Conservation (phyloP, 2,113 vertebrate genomes). For the Irena cyanogastra region DNA sequence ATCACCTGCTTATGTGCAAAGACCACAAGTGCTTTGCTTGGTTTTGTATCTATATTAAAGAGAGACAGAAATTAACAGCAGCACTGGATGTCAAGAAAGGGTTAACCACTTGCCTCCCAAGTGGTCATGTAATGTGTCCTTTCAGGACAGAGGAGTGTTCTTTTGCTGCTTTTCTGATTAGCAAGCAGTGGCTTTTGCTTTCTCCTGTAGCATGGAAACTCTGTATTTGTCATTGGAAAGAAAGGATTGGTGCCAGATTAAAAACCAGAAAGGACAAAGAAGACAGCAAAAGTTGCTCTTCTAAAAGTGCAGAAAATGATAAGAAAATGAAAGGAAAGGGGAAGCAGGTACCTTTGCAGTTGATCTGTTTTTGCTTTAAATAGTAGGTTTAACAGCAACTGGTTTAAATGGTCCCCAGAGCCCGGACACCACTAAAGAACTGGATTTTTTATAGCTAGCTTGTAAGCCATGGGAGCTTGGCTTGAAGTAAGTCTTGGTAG, state of each 20-base stretch:
- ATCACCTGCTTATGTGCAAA: not conserved
- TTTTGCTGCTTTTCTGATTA: not conserved
- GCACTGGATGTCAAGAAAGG: not conserved
- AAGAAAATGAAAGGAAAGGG: not conserved
- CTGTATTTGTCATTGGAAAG: not conserved
- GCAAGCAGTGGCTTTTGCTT: not conserved
- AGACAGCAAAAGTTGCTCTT: not conserved
- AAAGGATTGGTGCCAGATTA: not conserved
- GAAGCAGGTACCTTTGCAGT: not conserved
- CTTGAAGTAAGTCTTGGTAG: conserved; percentile 31
- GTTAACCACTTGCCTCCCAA: not conserved
- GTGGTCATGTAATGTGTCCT: not conserved
- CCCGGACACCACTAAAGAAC: not conserved
- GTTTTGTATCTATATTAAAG: not conserved
- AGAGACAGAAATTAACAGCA: not conserved
- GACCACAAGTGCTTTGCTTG: not conserved
- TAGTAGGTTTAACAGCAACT: not conserved
- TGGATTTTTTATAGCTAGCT: not conserved
- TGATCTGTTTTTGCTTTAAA: not conserved
- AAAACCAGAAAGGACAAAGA: not conserved
- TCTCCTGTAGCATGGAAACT: not conserved
- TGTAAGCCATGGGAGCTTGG: not conserved
- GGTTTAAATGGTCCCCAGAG: not conserved
- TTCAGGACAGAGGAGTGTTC: not conserved
- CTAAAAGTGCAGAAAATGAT: not conserved